Conservation (phyloP, 2,888 invertebrate species). For the Cheilosia impressa region DNA sequence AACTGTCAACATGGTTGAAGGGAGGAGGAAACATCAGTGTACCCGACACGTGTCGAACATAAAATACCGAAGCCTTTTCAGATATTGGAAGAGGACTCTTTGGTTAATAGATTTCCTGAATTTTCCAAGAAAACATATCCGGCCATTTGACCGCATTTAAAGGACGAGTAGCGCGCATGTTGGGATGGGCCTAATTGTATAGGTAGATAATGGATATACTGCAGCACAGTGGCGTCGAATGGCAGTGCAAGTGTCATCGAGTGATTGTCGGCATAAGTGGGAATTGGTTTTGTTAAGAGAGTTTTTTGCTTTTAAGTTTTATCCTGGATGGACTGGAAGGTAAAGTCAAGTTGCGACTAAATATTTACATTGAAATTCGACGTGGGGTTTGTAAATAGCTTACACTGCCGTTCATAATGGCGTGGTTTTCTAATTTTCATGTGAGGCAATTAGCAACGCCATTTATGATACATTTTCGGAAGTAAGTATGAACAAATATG, state of each 20-base stretch:
- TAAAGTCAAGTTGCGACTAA: too few relatives aligned
- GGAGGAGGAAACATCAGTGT: background rate
- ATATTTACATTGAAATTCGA: too few relatives aligned
- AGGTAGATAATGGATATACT: background rate
- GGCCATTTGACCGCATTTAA: conserved; percentile 41
- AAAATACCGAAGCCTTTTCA: conserved; percentile 30
- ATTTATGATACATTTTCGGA: too few relatives aligned
- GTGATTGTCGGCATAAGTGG: too few relatives aligned
- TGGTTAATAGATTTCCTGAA: conserved; percentile 72
- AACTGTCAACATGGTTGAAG: background rate
- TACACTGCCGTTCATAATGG: too few relatives aligned
- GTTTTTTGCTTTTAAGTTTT: too few relatives aligned
- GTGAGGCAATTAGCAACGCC: too few relatives aligned
- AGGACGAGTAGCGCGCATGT: conserved; percentile 3
- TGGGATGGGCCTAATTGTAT: conserved; percentile 54
- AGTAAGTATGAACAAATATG: too few relatives aligned
- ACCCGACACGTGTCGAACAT: conserved; percentile 68
- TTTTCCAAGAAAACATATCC: conserved; percentile 58
- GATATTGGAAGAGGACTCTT: conserved; percentile 28
- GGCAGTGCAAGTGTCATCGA: background rate
- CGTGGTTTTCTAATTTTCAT: too few relatives aligned
- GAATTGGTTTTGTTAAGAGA: too few relatives aligned
- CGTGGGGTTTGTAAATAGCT: too few relatives aligned
- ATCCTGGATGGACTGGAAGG: too few relatives aligned
- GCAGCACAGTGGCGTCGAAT: conserved; percentile 33